Evolutionary conservation across 2,113 vertebrate genomes (phyloP).

Genomic region (Thamnophis sirtalis): DNA sequence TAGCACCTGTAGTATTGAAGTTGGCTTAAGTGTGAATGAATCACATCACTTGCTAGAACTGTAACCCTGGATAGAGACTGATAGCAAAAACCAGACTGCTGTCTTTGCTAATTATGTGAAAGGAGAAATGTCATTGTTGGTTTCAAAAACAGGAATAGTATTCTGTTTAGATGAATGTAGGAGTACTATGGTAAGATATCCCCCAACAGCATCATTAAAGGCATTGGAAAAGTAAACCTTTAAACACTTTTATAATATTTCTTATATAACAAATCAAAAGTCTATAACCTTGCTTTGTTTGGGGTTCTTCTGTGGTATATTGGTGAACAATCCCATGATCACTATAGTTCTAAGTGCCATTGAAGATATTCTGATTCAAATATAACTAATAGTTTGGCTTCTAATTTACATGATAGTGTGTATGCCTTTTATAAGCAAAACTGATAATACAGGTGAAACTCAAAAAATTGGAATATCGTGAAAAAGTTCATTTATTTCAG

Average conservation of each 20-base stretch:
- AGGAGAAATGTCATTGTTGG: background rate
- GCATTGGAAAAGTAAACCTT: background rate
- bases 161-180: background rate
- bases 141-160: background rate
- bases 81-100: background rate
- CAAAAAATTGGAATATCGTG: too few species aligned
- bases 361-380: background rate
- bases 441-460: background rate
- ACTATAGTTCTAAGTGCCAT: background rate
- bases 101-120: background rate
- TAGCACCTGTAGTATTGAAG: background rate
- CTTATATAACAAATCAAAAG: background rate
- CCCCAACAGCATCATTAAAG: background rate
- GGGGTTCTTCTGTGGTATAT: background rate
- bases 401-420: background rate
- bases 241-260: background rate
- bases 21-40: background rate
- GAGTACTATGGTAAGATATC: background rate
- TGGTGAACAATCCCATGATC: background rate
- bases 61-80: background rate
- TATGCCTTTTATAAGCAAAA: background rate
- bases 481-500: too few species aligned
- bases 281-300: background rate
- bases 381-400: background rate
- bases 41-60: background rate